These are phyloP conservation scores for Ctenochaetus hawaiiensis DNA, from an alignment of 2,797 vertebrate species.

Conservation along the genomic window DNA sequence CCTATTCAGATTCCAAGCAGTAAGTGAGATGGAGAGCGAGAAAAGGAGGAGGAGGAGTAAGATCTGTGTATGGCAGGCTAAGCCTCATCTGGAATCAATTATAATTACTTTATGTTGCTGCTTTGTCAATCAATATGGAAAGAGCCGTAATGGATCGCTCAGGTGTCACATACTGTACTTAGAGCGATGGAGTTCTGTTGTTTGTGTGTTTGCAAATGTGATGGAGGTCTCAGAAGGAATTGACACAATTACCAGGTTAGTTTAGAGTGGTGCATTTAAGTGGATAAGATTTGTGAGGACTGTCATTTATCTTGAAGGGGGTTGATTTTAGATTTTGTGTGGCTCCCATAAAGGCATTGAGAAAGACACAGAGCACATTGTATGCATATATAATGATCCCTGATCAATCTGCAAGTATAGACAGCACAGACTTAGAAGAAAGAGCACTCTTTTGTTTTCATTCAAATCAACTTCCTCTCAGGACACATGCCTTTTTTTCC, in stretches of 20 bases:
- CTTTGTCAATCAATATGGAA: constrained; percentile 86
- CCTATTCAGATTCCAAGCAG: constrained; percentile 86
- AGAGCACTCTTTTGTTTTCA: constrained; percentile 78
- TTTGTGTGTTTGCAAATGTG: constrained; percentile 66
- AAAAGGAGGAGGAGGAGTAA: constrained; percentile 59
- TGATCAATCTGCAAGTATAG: constrained; percentile 53
- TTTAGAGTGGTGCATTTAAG: constrained; percentile 54
- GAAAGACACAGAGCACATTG: constrained; percentile 15
- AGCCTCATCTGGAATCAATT: constrained; percentile 86
- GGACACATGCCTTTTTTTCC: constrained; percentile 31
- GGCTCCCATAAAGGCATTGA: constrained; percentile 32
- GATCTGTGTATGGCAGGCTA: constrained; percentile 75
- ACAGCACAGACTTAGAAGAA: constrained; percentile 25
- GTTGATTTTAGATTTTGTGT: constrained; percentile 50
- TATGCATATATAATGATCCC: constrained; percentile 41
- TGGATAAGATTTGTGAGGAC: constrained; percentile 64
- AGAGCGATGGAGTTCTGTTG: constrained; percentile 64
- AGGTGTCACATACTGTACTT: constrained; percentile 75
- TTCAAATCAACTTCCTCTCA: constrained; percentile 82
- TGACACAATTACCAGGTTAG: constrained; percentile 57
- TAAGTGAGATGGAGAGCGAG: constrained; percentile 79
- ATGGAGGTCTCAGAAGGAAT: constrained; percentile 42
- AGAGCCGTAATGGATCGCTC: constrained; percentile 79
- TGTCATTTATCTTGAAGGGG: constrained; percentile 63
- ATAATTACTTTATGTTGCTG: constrained; percentile 87